Percentiles rank a stretch among this genome's conserved stretches.
phyloP scores from a whole-genome alignment of 2,113 vertebrate genomes.

The Diadophis punctatus region DNA sequence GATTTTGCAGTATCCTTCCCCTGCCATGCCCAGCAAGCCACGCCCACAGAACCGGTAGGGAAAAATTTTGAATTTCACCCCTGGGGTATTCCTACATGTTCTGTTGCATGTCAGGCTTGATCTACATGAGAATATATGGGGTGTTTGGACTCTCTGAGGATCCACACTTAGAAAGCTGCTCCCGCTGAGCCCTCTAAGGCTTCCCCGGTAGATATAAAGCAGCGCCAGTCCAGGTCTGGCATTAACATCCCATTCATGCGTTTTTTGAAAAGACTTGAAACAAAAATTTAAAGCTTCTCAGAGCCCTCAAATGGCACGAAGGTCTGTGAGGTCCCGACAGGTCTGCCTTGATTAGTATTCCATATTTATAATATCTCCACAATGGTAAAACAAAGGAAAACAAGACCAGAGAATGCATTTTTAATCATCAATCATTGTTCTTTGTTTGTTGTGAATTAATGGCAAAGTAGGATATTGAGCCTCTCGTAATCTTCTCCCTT shows the following conservation, averaged over 20 bases:
- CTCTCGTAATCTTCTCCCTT: slow-evolving; percentile 78
- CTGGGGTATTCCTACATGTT: background rate
- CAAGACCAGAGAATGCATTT: slow-evolving; percentile 81
- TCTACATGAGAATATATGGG: background rate
- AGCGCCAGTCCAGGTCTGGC: background rate
- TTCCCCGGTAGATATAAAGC: background rate
- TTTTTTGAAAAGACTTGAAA: slow-evolving; percentile 36
- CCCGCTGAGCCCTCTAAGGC: background rate
- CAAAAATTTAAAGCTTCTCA: slow-evolving; percentile 44
- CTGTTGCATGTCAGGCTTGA: background rate
- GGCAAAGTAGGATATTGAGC: slow-evolving; percentile 74
- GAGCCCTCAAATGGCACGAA: slow-evolving; percentile 60
- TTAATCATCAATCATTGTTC: slow-evolving; percentile 86
- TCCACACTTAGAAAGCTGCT: background rate
- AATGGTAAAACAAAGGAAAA: slow-evolving; percentile 85
- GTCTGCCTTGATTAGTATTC: slow-evolving; percentile 83
- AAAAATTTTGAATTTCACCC: too few species aligned
- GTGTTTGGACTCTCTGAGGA: background rate
- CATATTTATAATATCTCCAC: slow-evolving; percentile 81
- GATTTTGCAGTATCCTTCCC: too few species aligned
- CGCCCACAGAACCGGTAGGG: too few species aligned
- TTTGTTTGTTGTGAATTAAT: slow-evolving; percentile 84
- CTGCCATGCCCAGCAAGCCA: too few species aligned
- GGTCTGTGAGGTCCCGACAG: slow-evolving; percentile 71
- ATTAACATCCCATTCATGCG: background rate